Percentiles rank a stretch among this genome's conserved stretches.
Conservation (phyloP, 2,113 vertebrate genomes). For the Rhabdomys dilectus region DNA sequence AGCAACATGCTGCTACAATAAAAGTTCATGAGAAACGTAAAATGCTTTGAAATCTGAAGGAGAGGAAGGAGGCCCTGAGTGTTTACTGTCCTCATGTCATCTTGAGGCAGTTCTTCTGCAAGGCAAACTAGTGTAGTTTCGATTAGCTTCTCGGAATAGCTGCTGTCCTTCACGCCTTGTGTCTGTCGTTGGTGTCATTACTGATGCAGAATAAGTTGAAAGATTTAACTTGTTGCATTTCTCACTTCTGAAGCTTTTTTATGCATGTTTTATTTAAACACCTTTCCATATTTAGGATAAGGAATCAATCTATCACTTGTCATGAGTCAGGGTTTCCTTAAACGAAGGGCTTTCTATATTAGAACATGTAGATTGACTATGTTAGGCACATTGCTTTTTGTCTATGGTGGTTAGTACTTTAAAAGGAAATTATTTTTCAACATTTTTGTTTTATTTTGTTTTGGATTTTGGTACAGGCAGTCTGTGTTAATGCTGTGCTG, state of each 20-base stretch:
- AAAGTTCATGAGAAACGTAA: not conserved
- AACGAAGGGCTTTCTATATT: slow-evolving; percentile 34
- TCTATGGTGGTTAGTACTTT: not conserved
- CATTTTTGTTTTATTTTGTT: not conserved
- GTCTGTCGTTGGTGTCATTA: not conserved
- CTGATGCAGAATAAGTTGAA: not conserved
- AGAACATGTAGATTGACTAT: slow-evolving; percentile 30
- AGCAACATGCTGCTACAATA: not conserved
- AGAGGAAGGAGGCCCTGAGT: not conserved
- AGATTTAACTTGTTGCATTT: not conserved
- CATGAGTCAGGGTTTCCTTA: not conserved
- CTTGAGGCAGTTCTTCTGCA: slow-evolving; percentile 9
- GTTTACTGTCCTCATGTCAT: not conserved
- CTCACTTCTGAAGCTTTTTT: not conserved
- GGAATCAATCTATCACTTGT: not conserved
- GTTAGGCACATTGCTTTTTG: slow-evolving; percentile 24
- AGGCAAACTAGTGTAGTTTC: not conserved
- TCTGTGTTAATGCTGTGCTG: slow-evolving; percentile 68
- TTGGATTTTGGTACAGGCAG: slow-evolving; percentile 32
- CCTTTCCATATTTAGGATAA: slow-evolving; percentile 42
- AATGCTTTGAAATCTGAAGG: not conserved
- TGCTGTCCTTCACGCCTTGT: not conserved
- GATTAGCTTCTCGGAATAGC: not conserved
- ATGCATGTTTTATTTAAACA: not conserved
- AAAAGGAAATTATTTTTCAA: slow-evolving; percentile 60